Conservation (phyloP, 64 coral and sea anemone species). For the Cladopsammia gracilis region DNA sequence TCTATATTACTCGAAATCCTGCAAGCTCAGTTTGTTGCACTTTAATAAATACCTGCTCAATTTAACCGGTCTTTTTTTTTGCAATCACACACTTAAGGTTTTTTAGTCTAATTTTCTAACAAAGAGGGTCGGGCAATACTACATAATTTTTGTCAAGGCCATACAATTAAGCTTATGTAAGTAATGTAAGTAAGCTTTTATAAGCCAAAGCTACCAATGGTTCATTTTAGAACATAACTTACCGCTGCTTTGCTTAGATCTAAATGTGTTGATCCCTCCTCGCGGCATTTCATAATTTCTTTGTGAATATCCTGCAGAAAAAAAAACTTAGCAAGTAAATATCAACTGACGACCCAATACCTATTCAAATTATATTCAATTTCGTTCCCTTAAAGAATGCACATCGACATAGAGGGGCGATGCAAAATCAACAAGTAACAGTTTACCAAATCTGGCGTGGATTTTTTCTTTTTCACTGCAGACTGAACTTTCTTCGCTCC, state of each 20-base stretch:
- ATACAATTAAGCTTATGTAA: not conserved
- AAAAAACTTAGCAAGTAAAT: conserved; percentile 12
- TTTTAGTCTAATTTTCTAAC: not conserved
- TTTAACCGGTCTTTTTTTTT: not conserved
- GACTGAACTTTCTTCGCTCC: conserved; percentile 77
- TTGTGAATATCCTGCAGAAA: conserved; percentile 92
- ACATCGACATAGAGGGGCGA: not conserved
- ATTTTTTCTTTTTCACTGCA: conserved; percentile 85
- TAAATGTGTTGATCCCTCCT: conserved; percentile 87
- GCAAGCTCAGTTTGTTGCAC: not conserved
- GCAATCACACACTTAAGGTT: not conserved
- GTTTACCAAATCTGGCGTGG: conserved; percentile 86
- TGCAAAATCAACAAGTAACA: not conserved
- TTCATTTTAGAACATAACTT: conserved; percentile 24
- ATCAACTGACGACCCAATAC: conserved; percentile 26
- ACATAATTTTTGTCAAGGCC: no score
- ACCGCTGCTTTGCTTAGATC: conserved; percentile 98
- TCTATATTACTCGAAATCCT: conserved; percentile 1
- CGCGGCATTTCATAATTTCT: conserved; percentile 96
- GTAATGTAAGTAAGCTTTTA: conserved; percentile 5
- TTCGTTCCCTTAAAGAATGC: conserved; percentile 1
- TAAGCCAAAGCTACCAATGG: not conserved
- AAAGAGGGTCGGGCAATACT: not conserved
- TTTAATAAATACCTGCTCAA: not conserved
- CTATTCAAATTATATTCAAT: not conserved